Evolutionary conservation across 2,113 vertebrate genomes (phyloP).

Genomic region (Cyprinodon variegatus): DNA sequence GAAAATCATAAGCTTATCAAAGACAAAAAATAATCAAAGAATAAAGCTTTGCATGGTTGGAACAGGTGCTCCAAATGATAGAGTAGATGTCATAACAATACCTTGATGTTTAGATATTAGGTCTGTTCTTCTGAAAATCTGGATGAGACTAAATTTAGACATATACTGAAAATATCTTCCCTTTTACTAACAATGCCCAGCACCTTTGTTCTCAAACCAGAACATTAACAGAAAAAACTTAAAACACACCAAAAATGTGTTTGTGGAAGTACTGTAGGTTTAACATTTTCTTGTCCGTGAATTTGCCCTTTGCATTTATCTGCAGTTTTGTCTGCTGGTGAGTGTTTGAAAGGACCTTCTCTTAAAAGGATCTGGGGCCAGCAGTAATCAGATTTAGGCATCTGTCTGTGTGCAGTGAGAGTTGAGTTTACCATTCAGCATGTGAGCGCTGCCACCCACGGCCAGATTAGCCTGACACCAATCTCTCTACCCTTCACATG

Average conservation of each 20-base stretch:
- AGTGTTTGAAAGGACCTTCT: slow-evolving; percentile 58
- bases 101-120: background rate
- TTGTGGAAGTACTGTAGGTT: background rate
- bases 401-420: slow-evolving; percentile 79
- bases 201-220: too few species aligned
- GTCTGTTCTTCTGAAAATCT: background rate
- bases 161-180: background rate
- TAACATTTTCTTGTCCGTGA: background rate
- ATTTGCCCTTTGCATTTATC: slow-evolving; percentile 15
- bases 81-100: background rate
- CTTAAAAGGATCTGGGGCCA: slow-evolving; percentile 90
- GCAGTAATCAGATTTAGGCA: slow-evolving; percentile 93
- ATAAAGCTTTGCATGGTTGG: background rate
- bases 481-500: slow-evolving; percentile 66
- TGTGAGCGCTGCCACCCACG: slow-evolving; percentile 56
- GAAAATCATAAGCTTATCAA: background rate
- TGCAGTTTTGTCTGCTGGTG: background rate
- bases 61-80: background rate
- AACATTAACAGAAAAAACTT: too few species aligned
- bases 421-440: slow-evolving; percentile 91
- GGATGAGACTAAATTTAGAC: background rate
- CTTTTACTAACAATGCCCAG: background rate
- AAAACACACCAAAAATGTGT: background rate
- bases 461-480: slow-evolving; percentile 83
- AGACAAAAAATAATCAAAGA: background rate